A percentile compares a stretch with the other conserved stretches of the same genome.
Evolutionary conservation across 1,140 invertebrate species (phyloP).

Genomic region (Brachionus plicatilis): DNA sequence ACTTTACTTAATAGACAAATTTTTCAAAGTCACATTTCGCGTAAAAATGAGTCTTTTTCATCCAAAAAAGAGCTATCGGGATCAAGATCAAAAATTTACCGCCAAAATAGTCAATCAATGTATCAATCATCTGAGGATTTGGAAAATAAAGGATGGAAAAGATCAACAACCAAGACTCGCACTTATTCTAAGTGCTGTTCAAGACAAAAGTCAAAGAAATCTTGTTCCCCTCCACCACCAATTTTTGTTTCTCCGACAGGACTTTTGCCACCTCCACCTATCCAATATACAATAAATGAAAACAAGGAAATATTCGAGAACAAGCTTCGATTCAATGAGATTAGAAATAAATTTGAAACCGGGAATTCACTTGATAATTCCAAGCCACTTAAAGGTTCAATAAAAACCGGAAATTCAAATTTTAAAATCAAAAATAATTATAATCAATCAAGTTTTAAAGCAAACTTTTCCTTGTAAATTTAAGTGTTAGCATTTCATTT

Average conservation of each 20-base stretch:
- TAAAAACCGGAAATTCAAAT: background rate
- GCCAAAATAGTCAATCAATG: background rate
- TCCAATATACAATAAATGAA: background rate
- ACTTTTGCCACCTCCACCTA: background rate
- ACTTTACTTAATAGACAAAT: background rate
- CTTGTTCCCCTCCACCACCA: background rate
- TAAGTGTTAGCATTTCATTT: background rate
- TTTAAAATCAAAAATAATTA: background rate
- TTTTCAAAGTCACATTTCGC: background rate
- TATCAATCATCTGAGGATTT: background rate
- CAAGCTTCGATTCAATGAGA: background rate
- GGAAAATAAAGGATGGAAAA: background rate
- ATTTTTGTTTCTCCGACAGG: background rate
- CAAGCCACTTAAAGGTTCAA: background rate
- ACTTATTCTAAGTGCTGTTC: background rate
- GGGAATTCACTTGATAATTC: background rate
- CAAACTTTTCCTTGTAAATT: background rate
- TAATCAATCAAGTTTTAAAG: slow-evolving; percentile 20
- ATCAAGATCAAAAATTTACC: slow-evolving; percentile 9
- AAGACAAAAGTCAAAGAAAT: slow-evolving; percentile 5
- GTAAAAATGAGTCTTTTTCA: background rate
- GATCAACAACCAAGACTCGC: background rate
- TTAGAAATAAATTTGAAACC: background rate
- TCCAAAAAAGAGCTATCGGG: background rate
- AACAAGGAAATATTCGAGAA: background rate